Evolutionary conservation across 2,888 invertebrate species (phyloP), one percentile per base, ranked within the genome.

Genomic region (Calameuta pallipes): DNA sequence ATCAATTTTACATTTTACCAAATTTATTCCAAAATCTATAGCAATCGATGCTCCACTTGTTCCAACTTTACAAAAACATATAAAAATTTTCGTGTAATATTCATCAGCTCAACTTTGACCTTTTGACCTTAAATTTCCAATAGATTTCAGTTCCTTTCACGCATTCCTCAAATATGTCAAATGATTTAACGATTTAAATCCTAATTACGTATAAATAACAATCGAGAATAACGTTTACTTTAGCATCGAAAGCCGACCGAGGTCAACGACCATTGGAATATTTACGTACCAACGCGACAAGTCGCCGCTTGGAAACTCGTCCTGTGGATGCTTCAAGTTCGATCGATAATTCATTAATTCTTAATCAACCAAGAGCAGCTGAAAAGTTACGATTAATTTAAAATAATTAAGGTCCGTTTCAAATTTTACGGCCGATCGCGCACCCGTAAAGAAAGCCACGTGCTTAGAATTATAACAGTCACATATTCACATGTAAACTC

Each of bases 221-320:
- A 74, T 33, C 36, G 23, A 31, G 70, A 69, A 74, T 75, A 75
- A 74, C 78, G 85, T 86, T 87, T 84, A 84, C 87, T 88, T 90
- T 86, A 88, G 88, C 87, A 86, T 85, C 86, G 87, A 89, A 90
- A 89, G 85, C 87, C 85, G 86, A 82, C 83, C 85, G 78, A 31
- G 90, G 89, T 90, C 90, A 88, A 89, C 83, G 90, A 89, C 90
- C 90, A 90, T 85, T 86, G 87, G 89, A 90, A 90, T 90, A 90
- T 90, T 90, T 89, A 89, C 89, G 87, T 88, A 88, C 85, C 89
- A 85, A 84, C 86, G 85, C 85, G 85, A 56, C 41, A 56, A 83
- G 82, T 80, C 83, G 80, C 83, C 80, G 84, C 78, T 76, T 75
- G 81, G 84, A 84, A 84, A 84, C 82, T 83, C 78, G 83, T 83